Evolutionary conservation across 1,140 invertebrate genomes (phyloP).

Genomic region (Triops longicaudatus): DNA sequence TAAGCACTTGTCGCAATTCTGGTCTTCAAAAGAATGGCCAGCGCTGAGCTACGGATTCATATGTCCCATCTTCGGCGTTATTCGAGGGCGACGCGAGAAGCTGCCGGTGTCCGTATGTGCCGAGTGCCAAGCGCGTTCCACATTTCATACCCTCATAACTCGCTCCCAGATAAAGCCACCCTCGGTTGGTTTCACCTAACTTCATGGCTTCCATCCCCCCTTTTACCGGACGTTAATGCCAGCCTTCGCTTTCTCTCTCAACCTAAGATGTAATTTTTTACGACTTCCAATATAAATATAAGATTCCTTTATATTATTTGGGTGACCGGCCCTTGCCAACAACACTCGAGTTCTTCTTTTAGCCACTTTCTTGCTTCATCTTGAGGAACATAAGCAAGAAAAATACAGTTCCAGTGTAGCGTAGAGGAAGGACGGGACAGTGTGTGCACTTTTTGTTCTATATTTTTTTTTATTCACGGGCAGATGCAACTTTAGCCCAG

Average conservation of each 20-base stretch:
- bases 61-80: not conserved
- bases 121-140: not conserved
- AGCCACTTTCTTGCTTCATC: not conserved
- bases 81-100: not conserved
- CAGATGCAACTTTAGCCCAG: too few relatives aligned
- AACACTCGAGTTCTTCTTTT: not conserved
- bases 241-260: not conserved
- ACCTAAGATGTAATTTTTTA: not conserved
- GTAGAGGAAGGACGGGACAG: too few relatives aligned
- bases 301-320: not conserved
- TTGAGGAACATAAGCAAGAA: not conserved
- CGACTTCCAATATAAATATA: not conserved
- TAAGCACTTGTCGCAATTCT: slow-evolving; percentile 1
- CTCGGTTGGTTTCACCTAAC: not conserved
- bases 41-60: not conserved
- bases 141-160: not conserved
- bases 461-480: too few relatives aligned
- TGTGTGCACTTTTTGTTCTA: not conserved
- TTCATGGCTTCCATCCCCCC: not conserved
- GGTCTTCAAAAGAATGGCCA: not conserved
- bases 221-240: not conserved
- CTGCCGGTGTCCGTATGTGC: not conserved
- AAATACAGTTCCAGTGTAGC: not conserved
- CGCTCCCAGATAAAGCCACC: not conserved
- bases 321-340: not conserved